Evolutionary conservation across 2,113 vertebrate species (phyloP).

Genomic region (Salvator merianae): DNA sequence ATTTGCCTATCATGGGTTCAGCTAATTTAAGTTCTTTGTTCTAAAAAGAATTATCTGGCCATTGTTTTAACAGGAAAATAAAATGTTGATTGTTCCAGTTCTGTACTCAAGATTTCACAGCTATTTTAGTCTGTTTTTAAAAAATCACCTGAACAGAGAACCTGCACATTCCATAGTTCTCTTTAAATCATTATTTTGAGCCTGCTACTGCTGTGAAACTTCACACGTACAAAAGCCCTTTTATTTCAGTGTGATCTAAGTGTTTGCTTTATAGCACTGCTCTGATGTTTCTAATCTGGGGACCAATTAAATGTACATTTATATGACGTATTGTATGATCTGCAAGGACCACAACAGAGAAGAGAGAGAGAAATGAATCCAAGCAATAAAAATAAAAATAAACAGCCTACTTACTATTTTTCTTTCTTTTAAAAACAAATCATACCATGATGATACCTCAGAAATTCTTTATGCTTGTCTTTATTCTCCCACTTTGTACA

Average conservation of each 20-base stretch:
- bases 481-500: not conserved
- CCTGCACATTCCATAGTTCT: not conserved
- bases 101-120: constrained; percentile 2
- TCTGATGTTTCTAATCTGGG: constrained; percentile 47
- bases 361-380: constrained; percentile 31
- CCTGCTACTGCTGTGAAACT: constrained; percentile 21
- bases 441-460: not conserved
- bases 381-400: not conserved
- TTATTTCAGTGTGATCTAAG: constrained; percentile 23
- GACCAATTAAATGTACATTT: constrained; percentile 53
- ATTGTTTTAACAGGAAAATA: not conserved
- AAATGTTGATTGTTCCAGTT: constrained; percentile 12
- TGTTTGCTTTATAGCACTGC: constrained; percentile 40
- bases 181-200: constrained; percentile 33
- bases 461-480: not conserved
- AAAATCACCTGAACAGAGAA: constrained; percentile 12
- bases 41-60: not conserved
- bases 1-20: not conserved
- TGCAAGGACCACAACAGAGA: constrained; percentile 28
- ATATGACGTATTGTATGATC: constrained; percentile 24
- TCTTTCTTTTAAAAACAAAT: not conserved
- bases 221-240: constrained; percentile 1
- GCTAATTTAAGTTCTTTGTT: not conserved
- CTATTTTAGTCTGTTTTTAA: constrained; percentile 30
- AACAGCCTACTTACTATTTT: not conserved